Conservation (phyloP, 2,797 vertebrate genomes). For the Chaetodon trifasciatus region DNA sequence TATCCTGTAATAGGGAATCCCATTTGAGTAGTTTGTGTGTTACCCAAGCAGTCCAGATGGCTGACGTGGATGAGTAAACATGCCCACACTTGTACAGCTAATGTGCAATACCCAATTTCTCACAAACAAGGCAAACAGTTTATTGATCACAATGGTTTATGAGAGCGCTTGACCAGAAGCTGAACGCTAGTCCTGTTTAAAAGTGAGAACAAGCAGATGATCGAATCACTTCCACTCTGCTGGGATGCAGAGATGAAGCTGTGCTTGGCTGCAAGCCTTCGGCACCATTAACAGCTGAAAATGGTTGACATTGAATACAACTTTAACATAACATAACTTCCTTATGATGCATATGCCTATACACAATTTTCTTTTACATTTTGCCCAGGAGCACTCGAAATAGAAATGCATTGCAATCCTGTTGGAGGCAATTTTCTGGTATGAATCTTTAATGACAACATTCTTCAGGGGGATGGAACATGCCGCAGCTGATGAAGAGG, state of each 20-base stretch:
- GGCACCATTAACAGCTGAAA: conserved; percentile 53
- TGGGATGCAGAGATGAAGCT: conserved; percentile 38
- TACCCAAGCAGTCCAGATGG: conserved; percentile 39
- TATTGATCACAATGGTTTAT: conserved; percentile 54
- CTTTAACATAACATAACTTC: too few relatives aligned
- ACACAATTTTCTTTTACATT: conserved; percentile 45
- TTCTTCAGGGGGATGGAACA: conserved; percentile 65
- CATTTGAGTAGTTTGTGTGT: conserved; percentile 15
- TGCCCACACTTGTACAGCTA: conserved; percentile 15
- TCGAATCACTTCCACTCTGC: conserved; percentile 55
- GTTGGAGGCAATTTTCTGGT: conserved; percentile 67
- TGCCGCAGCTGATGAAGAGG: conserved; percentile 54
- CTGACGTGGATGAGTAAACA: conserved; percentile 30
- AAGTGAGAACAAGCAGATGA: conserved; percentile 56
- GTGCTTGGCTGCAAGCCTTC: conserved; percentile 50
- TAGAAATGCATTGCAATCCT: conserved; percentile 50
- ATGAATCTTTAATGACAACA: conserved; percentile 83
- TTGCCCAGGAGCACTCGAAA: conserved; percentile 34
- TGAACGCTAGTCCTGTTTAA: conserved; percentile 23
- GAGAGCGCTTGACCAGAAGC: conserved; percentile 38
- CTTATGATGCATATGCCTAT: conserved; percentile 43
- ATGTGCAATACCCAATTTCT: conserved; percentile 27
- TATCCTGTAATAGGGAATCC: conserved; percentile 25
- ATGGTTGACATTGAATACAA: conserved; percentile 47
- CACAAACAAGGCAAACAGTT: conserved; percentile 45